These are phyloP conservation scores for Poecilobothrus nobilitatus DNA, from an alignment of 2,888 invertebrate genomes.

Conservation along the genomic window DNA sequence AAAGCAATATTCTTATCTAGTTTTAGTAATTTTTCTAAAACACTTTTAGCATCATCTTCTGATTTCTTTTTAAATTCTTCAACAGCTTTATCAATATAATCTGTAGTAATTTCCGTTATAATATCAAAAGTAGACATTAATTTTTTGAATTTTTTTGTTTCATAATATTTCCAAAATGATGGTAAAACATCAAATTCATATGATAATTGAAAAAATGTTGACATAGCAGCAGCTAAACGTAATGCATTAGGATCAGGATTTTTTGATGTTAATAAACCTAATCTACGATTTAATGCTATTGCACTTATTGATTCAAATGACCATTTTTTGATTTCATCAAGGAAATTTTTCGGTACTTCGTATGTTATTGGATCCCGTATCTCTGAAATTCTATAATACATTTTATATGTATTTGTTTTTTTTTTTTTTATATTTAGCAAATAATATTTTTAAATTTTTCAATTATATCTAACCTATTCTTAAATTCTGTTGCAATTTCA, in stretches of 20 bases:
- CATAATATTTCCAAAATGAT: constrained; percentile 35
- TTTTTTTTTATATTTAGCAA: not conserved
- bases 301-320: constrained; percentile 48
- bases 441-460: not conserved
- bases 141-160: constrained; percentile 32
- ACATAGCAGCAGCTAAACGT: constrained; percentile 29
- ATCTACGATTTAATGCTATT: constrained; percentile 39
- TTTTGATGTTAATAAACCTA: constrained; percentile 28
- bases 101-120: constrained; percentile 33
- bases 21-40: constrained; percentile 55
- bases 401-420: too few species aligned
- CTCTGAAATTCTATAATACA: constrained; percentile 27
- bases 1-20: constrained; percentile 55
- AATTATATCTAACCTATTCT: constrained; percentile 26
- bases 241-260: constrained; percentile 29
- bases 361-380: constrained; percentile 27
- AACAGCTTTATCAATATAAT: constrained; percentile 40
- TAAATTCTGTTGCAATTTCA: constrained; percentile 33
- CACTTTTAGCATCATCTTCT: constrained; percentile 39
- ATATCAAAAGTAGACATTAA: constrained; percentile 33
- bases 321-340: constrained; percentile 50
- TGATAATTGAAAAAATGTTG: constrained; percentile 30
- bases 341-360: constrained; percentile 39
- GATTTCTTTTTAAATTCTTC: constrained; percentile 24
- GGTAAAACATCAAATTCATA: constrained; percentile 36